Evolutionary conservation across 2,888 invertebrate species (phyloP), one percentile per base, ranked within the genome.

Genomic region (Alloplasta piceator): DNA sequence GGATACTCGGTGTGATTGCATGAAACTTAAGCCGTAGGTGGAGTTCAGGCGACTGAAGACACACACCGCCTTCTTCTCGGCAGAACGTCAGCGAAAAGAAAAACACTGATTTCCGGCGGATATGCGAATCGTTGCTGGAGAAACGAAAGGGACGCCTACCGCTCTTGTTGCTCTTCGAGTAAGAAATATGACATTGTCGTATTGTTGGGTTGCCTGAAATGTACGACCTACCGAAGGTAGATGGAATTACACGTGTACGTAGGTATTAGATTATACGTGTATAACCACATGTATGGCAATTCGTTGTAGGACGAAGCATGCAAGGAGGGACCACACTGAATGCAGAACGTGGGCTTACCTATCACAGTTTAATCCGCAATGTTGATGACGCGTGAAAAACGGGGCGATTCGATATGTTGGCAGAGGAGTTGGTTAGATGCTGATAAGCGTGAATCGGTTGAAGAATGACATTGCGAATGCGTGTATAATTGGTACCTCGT

Each of bases 31-130:
- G 39, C 58, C 38, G 72, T 61, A 64, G 60, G 61, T 50, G 50
- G 43, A 76, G 61, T 61, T 67, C 66, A 56, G 39, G 39, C 14
- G 46, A 16, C 58, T 70, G 64, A 66, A 66, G 70, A 81, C 55
- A 75, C 64, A 63, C 60, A 63, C 52, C 71, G 74, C 48, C 43
- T 61, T 56, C 39, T 38, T 60, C 39, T 38, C 39, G 12, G 16
- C 66, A 16, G n/a, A 10, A 6, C 48, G 48, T 43, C 46, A 52
- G 55, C 61, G 78, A 78, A 85, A 85, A 56, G 56, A 85, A 87
- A 84, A 78, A 82, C 63, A 48, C 67, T 9, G 77, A 79, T 84
- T 86, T 85, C 85, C 83, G 85, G 48, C 87, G 85, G 87, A 87
- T 86, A 82, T 80, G 81, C 74, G 85, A 80, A 83, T 85, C 84